Evolutionary conservation across 1,140 invertebrate genomes (phyloP).

Genomic region (Drosophila ananassae): DNA sequence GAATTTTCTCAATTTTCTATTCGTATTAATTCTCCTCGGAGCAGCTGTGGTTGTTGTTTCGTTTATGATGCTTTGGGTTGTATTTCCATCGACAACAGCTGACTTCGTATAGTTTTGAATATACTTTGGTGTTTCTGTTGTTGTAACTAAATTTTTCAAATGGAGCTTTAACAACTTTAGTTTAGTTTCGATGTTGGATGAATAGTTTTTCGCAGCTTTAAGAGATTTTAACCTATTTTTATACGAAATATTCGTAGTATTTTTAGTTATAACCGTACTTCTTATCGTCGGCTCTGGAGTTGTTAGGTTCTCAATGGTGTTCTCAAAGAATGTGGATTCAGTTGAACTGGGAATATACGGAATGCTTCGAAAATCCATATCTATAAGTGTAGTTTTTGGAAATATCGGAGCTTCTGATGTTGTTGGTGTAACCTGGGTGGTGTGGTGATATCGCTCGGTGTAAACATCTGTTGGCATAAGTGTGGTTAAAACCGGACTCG

Average conservation of each 20-base stretch:
- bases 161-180: conserved; percentile 35
- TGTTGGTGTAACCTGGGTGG: conserved; percentile 17
- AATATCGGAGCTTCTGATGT: conserved; percentile 10
- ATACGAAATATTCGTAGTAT: conserved; percentile 7
- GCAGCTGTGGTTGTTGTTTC: conserved; percentile 2
- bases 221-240: conserved; percentile 32
- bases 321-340: conserved; percentile 5
- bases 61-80: not conserved
- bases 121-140: conserved; percentile 28
- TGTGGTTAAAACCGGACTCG: conserved; percentile 23
- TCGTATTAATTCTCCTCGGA: conserved; percentile 6
- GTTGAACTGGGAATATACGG: conserved; percentile 12
- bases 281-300: conserved; percentile 9
- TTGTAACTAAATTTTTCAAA: conserved; percentile 35
- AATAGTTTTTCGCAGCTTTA: conserved; percentile 16
- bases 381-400: conserved; percentile 2
- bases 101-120: conserved; percentile 21
- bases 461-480: not conserved
- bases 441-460: conserved; percentile 5
- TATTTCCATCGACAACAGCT: conserved; percentile 6
- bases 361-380: conserved; percentile 16
- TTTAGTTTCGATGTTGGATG: conserved; percentile 29
- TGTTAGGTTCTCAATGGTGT: conserved; percentile 14
- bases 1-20: conserved; percentile 33
- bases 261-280: not conserved